Evolutionary conservation across 2,797 vertebrate species (phyloP), one percentile per base, ranked within the genome.

Genomic region (Muraenolepis orangiensis): DNA sequence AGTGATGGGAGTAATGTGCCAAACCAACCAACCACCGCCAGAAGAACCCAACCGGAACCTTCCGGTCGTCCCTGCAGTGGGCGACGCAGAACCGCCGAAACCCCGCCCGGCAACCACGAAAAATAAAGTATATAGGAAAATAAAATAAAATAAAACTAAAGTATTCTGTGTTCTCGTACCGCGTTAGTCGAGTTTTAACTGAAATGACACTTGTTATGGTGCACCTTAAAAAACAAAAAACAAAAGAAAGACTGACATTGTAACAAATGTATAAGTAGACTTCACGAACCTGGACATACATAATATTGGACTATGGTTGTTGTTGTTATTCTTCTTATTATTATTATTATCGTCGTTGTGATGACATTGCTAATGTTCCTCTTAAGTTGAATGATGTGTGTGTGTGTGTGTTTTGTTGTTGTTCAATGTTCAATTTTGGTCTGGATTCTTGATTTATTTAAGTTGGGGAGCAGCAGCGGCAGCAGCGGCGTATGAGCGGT

Each of bases 401-500:
- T 67, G 64, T 67, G n/a, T n/a, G n/a, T n/a, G n/a, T n/a, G n/a
- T 32, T 71, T 83, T 79, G 77, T 74, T 70, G 85, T 85, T 81
- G 76, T 85, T 85, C 79, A 90, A n/a, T n/a, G n/a, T n/a, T n/a
- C n/a, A n/a, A n/a, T n/a, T 86, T 91, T 87, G 91, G 91, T 94
- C 90, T 94, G 93, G 91, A 92, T 81, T 90, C 72, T 92, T 94
- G 95, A 95, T 93, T 95, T 95, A 97, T 98, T 97, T 96, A 96
- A 96, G 93, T 93, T 84, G 87, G 82, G 88, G 82, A 80, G 89
- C 82, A 74, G n/a, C n/a, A n/a, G n/a, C n/a, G n/a, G n/a, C n/a
- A n/a, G n/a, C n/a, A n/a, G n/a, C n/a, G n/a, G 80, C 13, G 81
- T 72, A 74, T 83, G 84, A 84, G 91, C 87, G 85, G 93, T n/a